Base-by-base conservation (phyloP, 2,797 vertebrate genomes). In the Carcharodon carcharias region DNA sequence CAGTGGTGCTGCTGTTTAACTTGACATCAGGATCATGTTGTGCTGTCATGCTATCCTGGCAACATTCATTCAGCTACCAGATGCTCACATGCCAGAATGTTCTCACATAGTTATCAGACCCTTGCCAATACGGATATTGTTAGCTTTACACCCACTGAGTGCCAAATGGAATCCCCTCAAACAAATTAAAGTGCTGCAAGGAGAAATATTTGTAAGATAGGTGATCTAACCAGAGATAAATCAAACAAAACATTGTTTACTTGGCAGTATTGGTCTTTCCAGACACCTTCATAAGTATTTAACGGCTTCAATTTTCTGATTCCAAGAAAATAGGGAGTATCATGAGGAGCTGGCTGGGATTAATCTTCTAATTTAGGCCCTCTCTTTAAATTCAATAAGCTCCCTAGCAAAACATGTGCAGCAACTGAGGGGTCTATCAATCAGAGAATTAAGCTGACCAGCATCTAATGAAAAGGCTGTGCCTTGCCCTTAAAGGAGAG, bases 121-220 rank as follows among this genome's bases (percentile, higher is more conserved):
- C 94, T 95, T 95, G 69, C 69, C 94, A 95, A 95, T 77, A 95
- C 94, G 50, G 94, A 95, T 95, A 95, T 95, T 95, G 67, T 73
- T 77, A 95, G 94, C 45, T 77, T 95, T 95, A 95, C 94, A 95
- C 94, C 94, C 71, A 95, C 94, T 73, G 94, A 95, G 94, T 71
- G 94, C 94, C 94, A 95, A 95, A 95, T 95, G 69, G 94, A 95
- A 95, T 95, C 94, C 94, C 94, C 71, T 95, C 94, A 95, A 95
- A 95, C 31, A 58, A 73, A 73, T 95, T 54, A 18, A 95, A 95
- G 50, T 77, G 67, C 94, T 35, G 65, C 63, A 26, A 28, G 63
- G 26, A 67, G 28, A 95, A 69, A 40, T 21, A 93, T 65, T 93
- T 63, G 58, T 40, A 73, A 54, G 45, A 56, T 54, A 95, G 67